phyloP scores from a whole-genome alignment of 1,140 invertebrate species.

The Rhopalosiphum maidis region DNA sequence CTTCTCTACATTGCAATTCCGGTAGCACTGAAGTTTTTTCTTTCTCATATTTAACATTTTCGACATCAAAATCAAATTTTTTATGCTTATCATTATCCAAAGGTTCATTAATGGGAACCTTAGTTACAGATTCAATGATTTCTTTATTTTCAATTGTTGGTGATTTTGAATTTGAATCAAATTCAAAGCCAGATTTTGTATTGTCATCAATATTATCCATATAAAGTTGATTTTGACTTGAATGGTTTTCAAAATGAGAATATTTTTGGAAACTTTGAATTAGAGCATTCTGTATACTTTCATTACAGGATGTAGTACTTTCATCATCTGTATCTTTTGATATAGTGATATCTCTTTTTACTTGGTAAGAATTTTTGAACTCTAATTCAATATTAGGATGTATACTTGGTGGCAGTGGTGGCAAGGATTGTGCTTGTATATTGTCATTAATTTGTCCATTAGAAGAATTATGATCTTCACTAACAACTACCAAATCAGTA shows the following conservation, averaged over 20 bases:
- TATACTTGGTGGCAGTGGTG: background rate
- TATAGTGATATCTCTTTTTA: background rate
- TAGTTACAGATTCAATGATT: background rate
- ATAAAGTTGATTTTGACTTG: background rate
- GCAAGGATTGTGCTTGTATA: background rate
- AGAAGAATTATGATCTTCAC: slow-evolving; percentile 11
- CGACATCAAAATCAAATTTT: background rate
- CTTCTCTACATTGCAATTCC: slow-evolving; percentile 39
- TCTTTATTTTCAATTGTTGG: background rate
- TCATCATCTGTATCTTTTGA: slow-evolving; percentile 16
- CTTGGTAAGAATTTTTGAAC: background rate
- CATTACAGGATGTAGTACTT: background rate
- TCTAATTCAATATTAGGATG: background rate
- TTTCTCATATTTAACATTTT: background rate
- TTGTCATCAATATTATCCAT: slow-evolving; percentile 5
- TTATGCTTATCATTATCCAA: background rate
- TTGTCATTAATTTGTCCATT: background rate
- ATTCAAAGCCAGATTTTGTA: slow-evolving; percentile 15
- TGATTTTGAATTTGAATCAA: background rate
- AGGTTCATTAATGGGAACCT: background rate
- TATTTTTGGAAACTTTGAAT: slow-evolving; percentile 35
- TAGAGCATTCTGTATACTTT: background rate
- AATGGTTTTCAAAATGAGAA: background rate
- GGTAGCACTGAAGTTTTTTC: background rate
- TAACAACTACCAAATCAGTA: background rate